These are phyloP conservation scores for Calvadosia cruxmelitensis DNA, from an alignment of 30 jellyfish, hydroid and myxozoan species.

Conservation along the genomic window DNA sequence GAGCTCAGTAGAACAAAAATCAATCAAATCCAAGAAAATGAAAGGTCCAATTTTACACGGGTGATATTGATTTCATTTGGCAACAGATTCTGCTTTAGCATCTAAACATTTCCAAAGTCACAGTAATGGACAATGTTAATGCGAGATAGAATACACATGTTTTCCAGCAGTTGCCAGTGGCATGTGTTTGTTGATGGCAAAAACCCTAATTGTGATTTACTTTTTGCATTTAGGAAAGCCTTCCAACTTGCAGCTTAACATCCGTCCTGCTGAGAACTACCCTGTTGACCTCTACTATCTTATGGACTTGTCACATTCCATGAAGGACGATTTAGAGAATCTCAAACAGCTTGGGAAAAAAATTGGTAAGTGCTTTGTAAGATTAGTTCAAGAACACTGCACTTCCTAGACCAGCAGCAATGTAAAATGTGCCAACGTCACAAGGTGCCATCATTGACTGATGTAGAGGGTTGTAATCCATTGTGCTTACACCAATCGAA, in stretches of 20 bases:
- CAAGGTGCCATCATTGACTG: no score
- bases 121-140: no score
- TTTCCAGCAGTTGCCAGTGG: no score
- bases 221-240: constrained; percentile 40
- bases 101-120: no score
- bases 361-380: constrained; percentile 35
- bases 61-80: no score
- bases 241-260: constrained; percentile 35
- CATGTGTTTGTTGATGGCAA: background rate
- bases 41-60: no score
- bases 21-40: background rate
- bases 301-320: constrained; percentile 93
- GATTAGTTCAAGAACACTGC: background rate
- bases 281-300: constrained; percentile 90
- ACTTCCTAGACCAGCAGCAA: background rate
- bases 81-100: no score
- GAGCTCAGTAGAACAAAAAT: background rate
- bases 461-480: no score
- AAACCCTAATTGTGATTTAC: background rate
- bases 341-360: constrained; percentile 50
- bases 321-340: constrained; percentile 78
- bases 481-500: no score
- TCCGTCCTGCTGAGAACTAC: constrained; percentile 70
- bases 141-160: no score
- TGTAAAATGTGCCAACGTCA: no score